Conservation (phyloP, 2,797 vertebrate genomes). For the Threskiornis aethiopicus region DNA sequence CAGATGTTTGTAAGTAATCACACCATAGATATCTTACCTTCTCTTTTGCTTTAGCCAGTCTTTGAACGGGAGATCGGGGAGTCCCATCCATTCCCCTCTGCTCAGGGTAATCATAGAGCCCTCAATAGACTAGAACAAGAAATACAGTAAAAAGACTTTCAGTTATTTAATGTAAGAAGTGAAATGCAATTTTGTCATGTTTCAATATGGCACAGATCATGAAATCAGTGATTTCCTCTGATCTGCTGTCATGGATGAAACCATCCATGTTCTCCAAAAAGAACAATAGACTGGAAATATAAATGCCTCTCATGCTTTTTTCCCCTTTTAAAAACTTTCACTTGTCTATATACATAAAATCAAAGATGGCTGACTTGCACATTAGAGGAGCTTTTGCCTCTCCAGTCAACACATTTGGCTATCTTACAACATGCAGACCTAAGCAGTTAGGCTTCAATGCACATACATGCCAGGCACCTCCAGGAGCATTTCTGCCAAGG, state of each 20-base stretch:
- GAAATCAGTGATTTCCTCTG: not conserved
- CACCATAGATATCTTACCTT: constrained; percentile 62
- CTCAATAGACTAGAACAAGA: constrained; percentile 76
- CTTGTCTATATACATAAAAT: not conserved
- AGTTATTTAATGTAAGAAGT: not conserved
- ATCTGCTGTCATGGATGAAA: not conserved
- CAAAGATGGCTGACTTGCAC: not conserved
- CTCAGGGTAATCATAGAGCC: constrained; percentile 83
- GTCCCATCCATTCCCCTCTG: constrained; percentile 84
- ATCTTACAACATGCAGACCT: not conserved
- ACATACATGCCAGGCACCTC: constrained; percentile 84
- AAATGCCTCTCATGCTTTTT: not conserved
- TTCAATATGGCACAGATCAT: not conserved
- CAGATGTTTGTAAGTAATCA: not conserved
- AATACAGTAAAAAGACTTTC: not conserved
- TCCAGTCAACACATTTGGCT: not conserved
- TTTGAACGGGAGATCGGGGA: constrained; percentile 79
- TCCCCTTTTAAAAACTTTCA: not conserved
- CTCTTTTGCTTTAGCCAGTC: constrained; percentile 79
- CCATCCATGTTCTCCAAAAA: not conserved
- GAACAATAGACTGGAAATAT: not conserved
- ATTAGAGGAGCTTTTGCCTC: not conserved
- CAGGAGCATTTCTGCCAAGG: constrained; percentile 76
- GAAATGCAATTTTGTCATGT: not conserved
- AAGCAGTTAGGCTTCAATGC: not conserved